Conservation (phyloP, 2,113 vertebrate genomes). For the Sapajus apella region DNA sequence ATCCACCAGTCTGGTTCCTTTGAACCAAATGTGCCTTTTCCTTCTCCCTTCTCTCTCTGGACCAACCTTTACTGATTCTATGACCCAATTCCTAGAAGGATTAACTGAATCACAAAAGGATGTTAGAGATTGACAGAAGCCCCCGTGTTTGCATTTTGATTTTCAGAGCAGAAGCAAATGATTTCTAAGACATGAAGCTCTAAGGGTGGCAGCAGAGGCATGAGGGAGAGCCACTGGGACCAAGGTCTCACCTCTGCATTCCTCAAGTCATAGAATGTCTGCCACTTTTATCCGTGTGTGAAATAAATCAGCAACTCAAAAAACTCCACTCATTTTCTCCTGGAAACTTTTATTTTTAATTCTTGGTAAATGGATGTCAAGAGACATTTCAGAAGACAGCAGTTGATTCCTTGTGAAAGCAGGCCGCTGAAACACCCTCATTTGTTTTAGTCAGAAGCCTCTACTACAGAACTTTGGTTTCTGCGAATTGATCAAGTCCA, state of each 20-base stretch:
- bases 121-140: background rate
- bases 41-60: background rate
- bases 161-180: background rate
- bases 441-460: conserved; percentile 2
- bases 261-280: background rate
- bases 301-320: background rate
- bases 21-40: background rate
- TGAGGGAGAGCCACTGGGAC: accelerated
- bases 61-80: background rate
- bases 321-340: background rate
- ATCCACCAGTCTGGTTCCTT: background rate
- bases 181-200: background rate
- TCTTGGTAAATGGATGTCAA: background rate
- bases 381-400: conserved; percentile 19
- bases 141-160: background rate
- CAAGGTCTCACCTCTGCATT: accelerated
- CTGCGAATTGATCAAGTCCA: conserved; percentile 38
- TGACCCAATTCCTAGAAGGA: background rate
- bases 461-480: background rate
- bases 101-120: background rate
- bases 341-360: background rate
- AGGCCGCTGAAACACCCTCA: background rate
- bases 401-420: background rate
- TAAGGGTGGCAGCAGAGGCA: background rate
- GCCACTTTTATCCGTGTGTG: background rate